These are phyloP conservation scores for Calcarius lapponicus DNA, from an alignment of 2,797 vertebrate genomes.

Conservation along the genomic window DNA sequence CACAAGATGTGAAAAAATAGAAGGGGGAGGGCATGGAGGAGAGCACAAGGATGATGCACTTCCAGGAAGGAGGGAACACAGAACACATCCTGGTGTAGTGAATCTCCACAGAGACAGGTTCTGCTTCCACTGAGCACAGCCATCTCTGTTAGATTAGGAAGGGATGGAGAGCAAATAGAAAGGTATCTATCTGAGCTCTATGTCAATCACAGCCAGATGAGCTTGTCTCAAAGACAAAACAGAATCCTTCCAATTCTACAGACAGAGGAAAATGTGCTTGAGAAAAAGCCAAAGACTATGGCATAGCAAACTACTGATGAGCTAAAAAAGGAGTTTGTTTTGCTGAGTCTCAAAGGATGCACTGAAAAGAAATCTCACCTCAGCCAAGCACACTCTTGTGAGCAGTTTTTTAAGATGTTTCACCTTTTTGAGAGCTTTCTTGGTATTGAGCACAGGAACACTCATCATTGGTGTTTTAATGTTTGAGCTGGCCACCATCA, in stretches of 20 bases:
- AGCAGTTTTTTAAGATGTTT: conserved; percentile 87
- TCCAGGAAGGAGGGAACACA: background rate
- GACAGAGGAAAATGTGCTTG: background rate
- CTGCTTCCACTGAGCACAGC: background rate
- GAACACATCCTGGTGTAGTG: fast-evolving
- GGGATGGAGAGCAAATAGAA: background rate
- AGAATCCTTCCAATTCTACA: background rate
- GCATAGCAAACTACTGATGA: background rate
- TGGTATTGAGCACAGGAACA: conserved; percentile 86
- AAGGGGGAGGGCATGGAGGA: background rate
- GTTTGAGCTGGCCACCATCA: conserved; percentile 90
- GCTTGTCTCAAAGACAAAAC: background rate
- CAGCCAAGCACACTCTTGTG: conserved; percentile 87
- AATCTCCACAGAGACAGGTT: background rate
- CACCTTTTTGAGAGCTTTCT: conserved; percentile 84
- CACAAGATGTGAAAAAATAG: background rate
- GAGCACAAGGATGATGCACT: background rate
- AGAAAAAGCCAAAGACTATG: background rate
- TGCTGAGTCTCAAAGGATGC: background rate
- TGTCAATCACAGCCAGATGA: background rate
- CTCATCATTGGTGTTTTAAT: conserved; percentile 99
- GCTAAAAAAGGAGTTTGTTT: background rate
- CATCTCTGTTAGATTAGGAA: background rate
- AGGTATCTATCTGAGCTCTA: background rate
- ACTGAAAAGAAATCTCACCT: conserved; percentile 76